These are phyloP conservation scores for Diachasmimorpha longicaudata DNA, from an alignment of 1,140 invertebrate species.

Conservation along the genomic window DNA sequence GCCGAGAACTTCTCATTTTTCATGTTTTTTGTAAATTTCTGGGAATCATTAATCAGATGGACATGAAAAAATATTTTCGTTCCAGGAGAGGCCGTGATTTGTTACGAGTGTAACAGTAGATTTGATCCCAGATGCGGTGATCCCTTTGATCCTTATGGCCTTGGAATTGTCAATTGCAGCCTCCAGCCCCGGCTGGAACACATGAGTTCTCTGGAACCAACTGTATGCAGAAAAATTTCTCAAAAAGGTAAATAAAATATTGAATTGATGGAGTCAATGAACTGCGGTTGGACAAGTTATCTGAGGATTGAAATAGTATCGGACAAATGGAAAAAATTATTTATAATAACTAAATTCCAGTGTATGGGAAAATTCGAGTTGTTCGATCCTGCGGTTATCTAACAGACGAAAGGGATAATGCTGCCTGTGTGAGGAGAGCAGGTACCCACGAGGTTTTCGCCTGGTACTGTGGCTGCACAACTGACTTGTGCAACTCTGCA, in stretches of 20 bases:
- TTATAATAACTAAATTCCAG: constrained; percentile 60
- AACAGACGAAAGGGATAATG: constrained; percentile 67
- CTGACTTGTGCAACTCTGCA: constrained; percentile 74
- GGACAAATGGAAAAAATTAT: too few species aligned
- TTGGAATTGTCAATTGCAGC: constrained; percentile 83
- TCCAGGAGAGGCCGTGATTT: constrained; percentile 67
- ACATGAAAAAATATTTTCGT: constrained; percentile 10
- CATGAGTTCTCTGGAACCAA: constrained; percentile 67
- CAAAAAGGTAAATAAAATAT: constrained; percentile 70
- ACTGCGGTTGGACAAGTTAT: too few species aligned
- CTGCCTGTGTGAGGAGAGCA: constrained; percentile 68
- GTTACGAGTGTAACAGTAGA: constrained; percentile 86
- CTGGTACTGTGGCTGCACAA: constrained; percentile 77
- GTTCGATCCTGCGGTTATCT: constrained; percentile 79
- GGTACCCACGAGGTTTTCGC: constrained; percentile 78
- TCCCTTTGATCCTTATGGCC: constrained; percentile 80
- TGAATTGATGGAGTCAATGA: background rate
- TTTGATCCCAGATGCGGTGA: constrained; percentile 86
- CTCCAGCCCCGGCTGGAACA: constrained; percentile 75
- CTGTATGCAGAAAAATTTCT: constrained; percentile 78
- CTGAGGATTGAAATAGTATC: too few species aligned
- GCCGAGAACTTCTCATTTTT: too few species aligned
- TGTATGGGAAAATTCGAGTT: constrained; percentile 74
- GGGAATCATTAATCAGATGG: too few species aligned
- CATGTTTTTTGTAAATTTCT: too few species aligned